phyloP scores from a whole-genome alignment of 2,113 vertebrate species.

The Okapia johnstoni region DNA sequence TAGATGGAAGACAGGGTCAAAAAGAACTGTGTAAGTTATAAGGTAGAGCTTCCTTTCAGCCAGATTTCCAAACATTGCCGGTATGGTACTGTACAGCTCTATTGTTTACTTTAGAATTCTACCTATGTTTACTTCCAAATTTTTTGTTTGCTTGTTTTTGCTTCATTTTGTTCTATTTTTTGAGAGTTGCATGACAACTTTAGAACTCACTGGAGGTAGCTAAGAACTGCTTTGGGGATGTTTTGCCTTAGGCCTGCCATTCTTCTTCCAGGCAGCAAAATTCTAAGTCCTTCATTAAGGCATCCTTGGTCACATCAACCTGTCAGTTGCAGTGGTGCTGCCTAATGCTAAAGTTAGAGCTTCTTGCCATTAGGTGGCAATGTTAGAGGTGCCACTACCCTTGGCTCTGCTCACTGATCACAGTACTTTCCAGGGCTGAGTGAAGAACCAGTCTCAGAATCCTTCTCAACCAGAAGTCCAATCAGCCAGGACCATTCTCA shows the following conservation, averaged over 20 bases:
- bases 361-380: background rate
- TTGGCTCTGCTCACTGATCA: background rate
- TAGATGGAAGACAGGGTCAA: background rate
- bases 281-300: background rate
- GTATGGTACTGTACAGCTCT: background rate
- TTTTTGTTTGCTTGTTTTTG: background rate
- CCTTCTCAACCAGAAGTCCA: constrained; percentile 14
- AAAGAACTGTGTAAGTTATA: background rate
- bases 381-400: background rate
- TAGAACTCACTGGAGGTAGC: background rate
- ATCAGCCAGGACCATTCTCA: background rate
- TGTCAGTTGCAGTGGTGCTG: background rate
- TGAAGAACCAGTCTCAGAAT: constrained; percentile 5
- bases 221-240: background rate
- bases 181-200: background rate
- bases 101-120: no score
- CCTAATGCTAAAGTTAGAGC: background rate
- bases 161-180: constrained; percentile 5
- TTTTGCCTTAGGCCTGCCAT: background rate
- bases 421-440: background rate
- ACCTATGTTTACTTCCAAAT: background rate
- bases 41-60: background rate
- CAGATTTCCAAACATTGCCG: background rate
- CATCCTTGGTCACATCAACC: background rate
- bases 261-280: constrained; percentile 32